Evolutionary conservation across 2,888 invertebrate genomes (phyloP).

Genomic region (Spicauda simplicius): DNA sequence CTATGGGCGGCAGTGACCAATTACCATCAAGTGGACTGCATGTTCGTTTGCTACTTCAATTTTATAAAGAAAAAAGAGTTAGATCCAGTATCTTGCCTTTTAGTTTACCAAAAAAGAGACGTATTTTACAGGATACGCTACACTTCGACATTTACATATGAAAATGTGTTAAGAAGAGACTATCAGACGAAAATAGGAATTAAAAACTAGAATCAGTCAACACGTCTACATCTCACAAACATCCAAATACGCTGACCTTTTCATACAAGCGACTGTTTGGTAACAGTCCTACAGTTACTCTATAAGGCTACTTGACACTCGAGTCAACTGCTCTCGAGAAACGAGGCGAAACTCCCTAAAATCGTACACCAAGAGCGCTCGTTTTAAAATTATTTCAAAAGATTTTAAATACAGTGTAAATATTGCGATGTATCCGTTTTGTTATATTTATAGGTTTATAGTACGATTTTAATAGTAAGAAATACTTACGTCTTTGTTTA

Average conservation of each 20-base stretch:
- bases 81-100: too few relatives aligned
- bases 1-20: too few relatives aligned
- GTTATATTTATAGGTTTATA: neutral
- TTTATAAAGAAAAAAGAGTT: neutral
- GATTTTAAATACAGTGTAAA: neutral
- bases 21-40: too few relatives aligned
- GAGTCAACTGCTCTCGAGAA: constrained; percentile 6
- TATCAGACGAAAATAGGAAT: too few relatives aligned
- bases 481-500: too few relatives aligned
- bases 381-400: neutral
- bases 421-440: neutral
- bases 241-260: neutral
- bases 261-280: constrained; percentile 1
- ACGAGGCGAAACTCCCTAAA: constrained; percentile 8
- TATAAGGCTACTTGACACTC: constrained; percentile 7
- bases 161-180: too few relatives aligned
- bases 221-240: neutral
- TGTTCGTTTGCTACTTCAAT: too few relatives aligned
- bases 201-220: neutral
- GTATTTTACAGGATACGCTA: too few relatives aligned
- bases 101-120: too few relatives aligned
- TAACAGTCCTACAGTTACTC: constrained; percentile 8
- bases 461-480: too few relatives aligned
- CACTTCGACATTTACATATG: too few relatives aligned
- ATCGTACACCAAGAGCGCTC: neutral